Conservation (phyloP, 1,140 invertebrate genomes). For the Chelonus insularis region DNA sequence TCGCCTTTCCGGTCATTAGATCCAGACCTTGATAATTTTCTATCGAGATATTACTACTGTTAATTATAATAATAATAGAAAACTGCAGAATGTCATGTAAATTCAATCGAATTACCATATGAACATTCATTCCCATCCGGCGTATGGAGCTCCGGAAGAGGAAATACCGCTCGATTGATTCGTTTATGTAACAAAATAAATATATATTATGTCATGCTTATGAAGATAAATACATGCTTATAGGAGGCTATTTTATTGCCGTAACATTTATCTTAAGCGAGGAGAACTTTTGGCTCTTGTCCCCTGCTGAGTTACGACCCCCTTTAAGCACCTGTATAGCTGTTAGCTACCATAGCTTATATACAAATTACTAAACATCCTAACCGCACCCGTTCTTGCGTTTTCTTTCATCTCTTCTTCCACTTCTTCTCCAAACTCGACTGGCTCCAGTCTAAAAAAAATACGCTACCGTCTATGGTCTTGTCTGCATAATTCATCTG, state of each 20-base stretch:
- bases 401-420: neutral
- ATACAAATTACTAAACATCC: constrained; percentile 15
- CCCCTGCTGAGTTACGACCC: constrained; percentile 5
- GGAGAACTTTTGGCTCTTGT: neutral
- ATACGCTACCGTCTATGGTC: neutral
- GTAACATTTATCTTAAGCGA: neutral
- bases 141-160: constrained; percentile 4
- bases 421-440: neutral
- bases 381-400: neutral
- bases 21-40: constrained; percentile 4
- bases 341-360: neutral
- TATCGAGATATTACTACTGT: constrained; percentile 10
- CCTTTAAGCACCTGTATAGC: constrained; percentile 6
- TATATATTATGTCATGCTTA: neutral
- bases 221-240: neutral
- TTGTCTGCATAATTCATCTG: constrained; percentile 15
- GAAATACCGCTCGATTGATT: constrained; percentile 17
- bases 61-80: constrained; percentile 20
- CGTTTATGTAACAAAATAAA: neutral
- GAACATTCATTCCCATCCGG: constrained; percentile 20
- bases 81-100: constrained; percentile 2
- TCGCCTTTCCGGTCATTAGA: constrained; percentile 15
- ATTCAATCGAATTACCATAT: constrained; percentile 20
- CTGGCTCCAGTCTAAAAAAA: neutral
- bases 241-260: neutral